Evolutionary conservation across 2,113 vertebrate genomes (phyloP).

Genomic region (Corynorhinus townsendii): DNA sequence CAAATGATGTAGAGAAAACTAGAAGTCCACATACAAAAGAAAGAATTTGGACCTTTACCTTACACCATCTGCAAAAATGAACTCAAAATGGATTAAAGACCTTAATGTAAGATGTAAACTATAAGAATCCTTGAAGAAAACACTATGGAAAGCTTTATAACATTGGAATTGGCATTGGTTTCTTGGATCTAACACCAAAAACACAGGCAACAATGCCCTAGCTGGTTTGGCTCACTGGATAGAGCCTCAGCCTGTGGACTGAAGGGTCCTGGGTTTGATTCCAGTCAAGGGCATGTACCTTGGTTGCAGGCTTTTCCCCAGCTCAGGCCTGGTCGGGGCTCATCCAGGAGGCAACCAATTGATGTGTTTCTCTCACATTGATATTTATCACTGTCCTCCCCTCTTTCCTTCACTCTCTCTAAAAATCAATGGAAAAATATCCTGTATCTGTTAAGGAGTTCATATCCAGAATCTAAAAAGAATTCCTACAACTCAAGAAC

Average conservation of each 20-base stretch:
- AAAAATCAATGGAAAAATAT: too few species aligned
- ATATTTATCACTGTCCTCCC: too few species aligned
- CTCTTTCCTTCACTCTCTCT: too few species aligned
- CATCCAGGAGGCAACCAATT: too few species aligned
- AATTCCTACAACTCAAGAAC: background rate
- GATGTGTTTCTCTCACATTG: too few species aligned
- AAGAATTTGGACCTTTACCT: background rate
- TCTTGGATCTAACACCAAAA: background rate
- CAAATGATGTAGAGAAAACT: background rate
- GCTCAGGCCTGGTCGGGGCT: too few species aligned
- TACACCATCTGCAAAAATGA: background rate
- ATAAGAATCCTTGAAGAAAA: background rate
- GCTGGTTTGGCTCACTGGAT: too few species aligned
- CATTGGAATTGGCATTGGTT: background rate
- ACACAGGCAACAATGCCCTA: background rate
- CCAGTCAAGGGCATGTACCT: too few species aligned
- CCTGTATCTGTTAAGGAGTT: background rate
- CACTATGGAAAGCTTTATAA: background rate
- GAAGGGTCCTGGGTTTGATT: too few species aligned
- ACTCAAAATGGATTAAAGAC: background rate
- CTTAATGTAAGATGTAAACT: background rate
- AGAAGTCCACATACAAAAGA: background rate
- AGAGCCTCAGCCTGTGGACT: too few species aligned
- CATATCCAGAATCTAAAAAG: background rate
- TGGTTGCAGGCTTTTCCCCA: too few species aligned